phyloP scores from a whole-genome alignment of 2,113 vertebrate genomes.

The Picathartes gymnocephalus region DNA sequence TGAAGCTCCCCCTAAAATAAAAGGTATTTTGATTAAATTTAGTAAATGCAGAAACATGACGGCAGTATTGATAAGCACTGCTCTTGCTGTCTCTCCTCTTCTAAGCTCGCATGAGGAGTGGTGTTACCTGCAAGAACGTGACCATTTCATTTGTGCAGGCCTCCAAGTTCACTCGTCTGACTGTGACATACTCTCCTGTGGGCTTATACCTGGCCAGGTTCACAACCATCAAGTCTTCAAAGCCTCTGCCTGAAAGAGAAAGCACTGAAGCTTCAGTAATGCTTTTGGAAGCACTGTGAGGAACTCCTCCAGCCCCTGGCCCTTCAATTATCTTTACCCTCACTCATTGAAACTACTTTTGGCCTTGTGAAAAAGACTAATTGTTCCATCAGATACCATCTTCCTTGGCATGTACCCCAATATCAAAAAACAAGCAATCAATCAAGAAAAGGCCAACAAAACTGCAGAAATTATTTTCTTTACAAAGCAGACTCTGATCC shows the following conservation, averaged over 20 bases:
- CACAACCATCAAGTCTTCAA: slow-evolving; percentile 93
- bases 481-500: neutral
- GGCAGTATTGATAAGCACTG: neutral
- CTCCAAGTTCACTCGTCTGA: slow-evolving; percentile 91
- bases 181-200: slow-evolving; percentile 86
- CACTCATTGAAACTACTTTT: neutral
- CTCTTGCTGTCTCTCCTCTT: neutral
- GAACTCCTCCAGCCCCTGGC: neutral
- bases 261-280: neutral
- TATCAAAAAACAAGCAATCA: neutral
- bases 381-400: neutral
- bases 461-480: neutral
- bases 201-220: slow-evolving; percentile 90
- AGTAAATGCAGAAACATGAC: neutral
- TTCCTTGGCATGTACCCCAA: neutral
- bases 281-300: neutral
- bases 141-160: slow-evolving; percentile 98
- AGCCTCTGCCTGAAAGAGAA: slow-evolving; percentile 83
- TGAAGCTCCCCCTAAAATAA: slow-evolving; percentile 77
- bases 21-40: neutral
- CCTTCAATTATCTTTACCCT: neutral
- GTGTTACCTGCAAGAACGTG: slow-evolving; percentile 87
- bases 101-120: neutral
- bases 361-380: neutral
- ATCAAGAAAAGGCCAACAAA: neutral